These are phyloP conservation scores for Polietes domitor DNA, from an alignment of 2,888 invertebrate genomes.

Conservation along the genomic window DNA sequence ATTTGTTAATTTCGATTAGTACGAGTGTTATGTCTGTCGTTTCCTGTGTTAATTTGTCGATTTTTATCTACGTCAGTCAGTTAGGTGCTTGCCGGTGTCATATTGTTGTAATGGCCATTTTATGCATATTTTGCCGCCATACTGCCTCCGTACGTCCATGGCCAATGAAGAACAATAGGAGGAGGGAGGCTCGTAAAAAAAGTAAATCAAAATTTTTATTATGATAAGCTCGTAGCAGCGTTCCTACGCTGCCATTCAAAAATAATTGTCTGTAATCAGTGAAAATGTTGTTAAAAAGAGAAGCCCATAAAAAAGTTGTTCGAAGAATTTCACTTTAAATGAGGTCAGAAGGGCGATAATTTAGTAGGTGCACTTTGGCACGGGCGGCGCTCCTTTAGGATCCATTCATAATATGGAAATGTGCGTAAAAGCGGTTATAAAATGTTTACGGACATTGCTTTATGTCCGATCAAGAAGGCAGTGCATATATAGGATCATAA, in stretches of 20 bases:
- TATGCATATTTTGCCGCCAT: slow-evolving; percentile 10
- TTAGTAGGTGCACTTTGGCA: neutral
- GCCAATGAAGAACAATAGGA: neutral
- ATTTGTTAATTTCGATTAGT: slow-evolving; percentile 12
- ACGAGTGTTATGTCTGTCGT: neutral
- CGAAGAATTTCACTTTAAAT: neutral
- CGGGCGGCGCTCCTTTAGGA: neutral
- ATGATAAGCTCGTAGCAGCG: slow-evolving; percentile 1
- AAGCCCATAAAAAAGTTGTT: neutral
- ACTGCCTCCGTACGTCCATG: neutral
- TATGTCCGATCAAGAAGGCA: neutral
- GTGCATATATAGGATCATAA: no score
- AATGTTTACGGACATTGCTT: neutral
- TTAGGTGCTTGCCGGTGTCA: neutral
- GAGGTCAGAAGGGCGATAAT: neutral
- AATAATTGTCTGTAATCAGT: slow-evolving; percentile 22
- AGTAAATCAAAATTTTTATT: slow-evolving; percentile 30
- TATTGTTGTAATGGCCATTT: neutral
- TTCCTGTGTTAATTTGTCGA: slow-evolving; percentile 12
- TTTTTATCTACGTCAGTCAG: neutral
- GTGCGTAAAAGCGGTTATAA: neutral
- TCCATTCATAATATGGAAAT: neutral
- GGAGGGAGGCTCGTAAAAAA: slow-evolving; percentile 8
- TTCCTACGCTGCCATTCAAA: slow-evolving; percentile 1
- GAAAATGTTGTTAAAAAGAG: slow-evolving; percentile 1